Evolutionary conservation across 2,888 invertebrate species (phyloP).

Genomic region (Coenonympha glycerion): DNA sequence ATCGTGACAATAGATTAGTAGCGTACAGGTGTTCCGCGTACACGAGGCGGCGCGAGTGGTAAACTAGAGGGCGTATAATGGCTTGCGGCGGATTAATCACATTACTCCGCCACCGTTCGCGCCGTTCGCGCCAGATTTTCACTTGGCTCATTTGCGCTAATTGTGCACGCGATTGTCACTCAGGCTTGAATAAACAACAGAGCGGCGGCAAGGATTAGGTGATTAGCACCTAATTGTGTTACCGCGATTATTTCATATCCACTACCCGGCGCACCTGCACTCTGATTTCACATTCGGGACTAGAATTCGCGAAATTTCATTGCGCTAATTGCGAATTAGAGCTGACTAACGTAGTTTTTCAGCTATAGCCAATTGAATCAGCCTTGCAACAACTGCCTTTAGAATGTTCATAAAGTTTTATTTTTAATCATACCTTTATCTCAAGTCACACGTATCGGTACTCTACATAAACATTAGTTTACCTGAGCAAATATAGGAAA

Average conservation of each 20-base stretch:
- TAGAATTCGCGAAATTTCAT: slow-evolving; percentile 54
- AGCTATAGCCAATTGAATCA: slow-evolving; percentile 11
- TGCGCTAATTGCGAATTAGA: slow-evolving; percentile 24
- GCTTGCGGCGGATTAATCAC: slow-evolving; percentile 69
- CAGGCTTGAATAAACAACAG: slow-evolving; percentile 75
- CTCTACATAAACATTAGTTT: no score
- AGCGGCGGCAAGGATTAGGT: slow-evolving; percentile 73
- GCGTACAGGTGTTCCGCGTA: slow-evolving; percentile 17
- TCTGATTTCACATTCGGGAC: slow-evolving; percentile 67
- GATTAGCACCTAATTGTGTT: slow-evolving; percentile 74
- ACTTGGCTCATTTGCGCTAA: slow-evolving; percentile 76
- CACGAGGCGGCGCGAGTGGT: slow-evolving; percentile 13
- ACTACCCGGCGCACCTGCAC: slow-evolving; percentile 58
- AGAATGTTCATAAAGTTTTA: no score
- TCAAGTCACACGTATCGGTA: no score
- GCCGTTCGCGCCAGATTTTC: slow-evolving; percentile 66
- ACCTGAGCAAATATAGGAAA: no score
- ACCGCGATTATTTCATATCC: slow-evolving; percentile 71
- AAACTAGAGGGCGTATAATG: slow-evolving; percentile 48
- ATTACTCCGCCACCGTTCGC: slow-evolving; percentile 46
- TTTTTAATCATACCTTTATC: no score
- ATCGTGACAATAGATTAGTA: slow-evolving; percentile 5
- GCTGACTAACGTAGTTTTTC: slow-evolving; percentile 13
- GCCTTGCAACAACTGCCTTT: slow-evolving; percentile 2
- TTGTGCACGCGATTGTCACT: slow-evolving; percentile 75